These are phyloP conservation scores for Antitype chi DNA, from an alignment of 2,888 invertebrate genomes.

Conservation along the genomic window DNA sequence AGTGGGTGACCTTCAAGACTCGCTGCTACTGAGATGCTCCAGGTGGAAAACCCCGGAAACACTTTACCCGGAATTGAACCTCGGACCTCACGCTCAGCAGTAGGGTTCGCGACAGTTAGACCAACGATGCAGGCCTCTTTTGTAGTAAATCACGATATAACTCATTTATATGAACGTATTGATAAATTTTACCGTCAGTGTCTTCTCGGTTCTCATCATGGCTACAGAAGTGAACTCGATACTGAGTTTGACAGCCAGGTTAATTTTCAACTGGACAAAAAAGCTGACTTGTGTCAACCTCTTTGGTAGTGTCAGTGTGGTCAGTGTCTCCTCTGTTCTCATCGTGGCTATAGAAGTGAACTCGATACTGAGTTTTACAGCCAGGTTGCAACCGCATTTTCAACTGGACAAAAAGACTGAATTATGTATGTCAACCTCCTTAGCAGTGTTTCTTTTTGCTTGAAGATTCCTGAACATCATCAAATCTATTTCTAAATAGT, in stretches of 20 bases:
- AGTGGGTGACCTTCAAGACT: too few species aligned
- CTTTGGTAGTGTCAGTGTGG: not conserved
- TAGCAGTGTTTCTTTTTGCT: not conserved
- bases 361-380: not conserved
- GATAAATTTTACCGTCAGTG: not conserved
- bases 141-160: not conserved
- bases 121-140: not conserved
- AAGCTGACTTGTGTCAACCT: not conserved
- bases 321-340: not conserved
- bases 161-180: not conserved
- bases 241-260: not conserved
- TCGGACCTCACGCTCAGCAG: not conserved
- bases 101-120: not conserved
- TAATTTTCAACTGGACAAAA: not conserved
- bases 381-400: too few species aligned
- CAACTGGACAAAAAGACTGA: not conserved
- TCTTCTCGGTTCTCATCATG: not conserved
- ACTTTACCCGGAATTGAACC: not conserved
- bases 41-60: not conserved
- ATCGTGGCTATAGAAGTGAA: not conserved
- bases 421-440: too few species aligned
- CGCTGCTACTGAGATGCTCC: not conserved
- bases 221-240: not conserved
- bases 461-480: not conserved
- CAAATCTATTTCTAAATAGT: not conserved